Evolutionary conservation across 92 coral and sea anemone genomes (phyloP), one percentile per base, ranked within the genome.

Genomic region (Muricea muricata): DNA sequence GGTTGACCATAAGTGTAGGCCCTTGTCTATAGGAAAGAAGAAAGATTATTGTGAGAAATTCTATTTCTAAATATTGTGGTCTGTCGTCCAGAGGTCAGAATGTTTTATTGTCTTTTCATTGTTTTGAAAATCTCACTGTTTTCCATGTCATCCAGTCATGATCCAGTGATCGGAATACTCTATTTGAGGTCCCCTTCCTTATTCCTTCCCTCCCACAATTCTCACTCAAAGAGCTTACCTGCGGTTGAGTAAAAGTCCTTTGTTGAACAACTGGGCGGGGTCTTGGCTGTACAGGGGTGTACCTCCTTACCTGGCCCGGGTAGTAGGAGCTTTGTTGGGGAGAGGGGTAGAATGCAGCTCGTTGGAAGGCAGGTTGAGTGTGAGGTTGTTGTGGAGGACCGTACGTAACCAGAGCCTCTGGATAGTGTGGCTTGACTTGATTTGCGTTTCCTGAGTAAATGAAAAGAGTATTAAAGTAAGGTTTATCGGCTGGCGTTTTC

Each of bases 1-100:
- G 60, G 79, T 2, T 76, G 81, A 57, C 33, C 41, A 23, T 48
- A 35, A n/a, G 66, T 37, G 81, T 76, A 50, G 11, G 30, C 45
- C 35, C 71, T 56, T 63, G 70, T 63, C 70, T 63, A 63, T 63
- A 63, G 70, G 70, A 63, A 14, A 0, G 15, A 11, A 63, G 37
- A 63, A 63, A 13, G 9, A 37, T 37, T n/a, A n/a, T n/a, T n/a
- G n/a, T n/a, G n/a, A n/a, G n/a, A n/a, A n/a, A n/a, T n/a, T n/a
- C n/a, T n/a, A n/a, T n/a, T n/a, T n/a, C n/a, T n/a, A n/a, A n/a
- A n/a, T n/a, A n/a, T n/a, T n/a, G n/a, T n/a, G n/a, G n/a, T n/a
- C n/a, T n/a, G n/a, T n/a, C n/a, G n/a, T n/a, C n/a, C n/a, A n/a
- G n/a, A n/a, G n/a, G n/a, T n/a, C n/a, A n/a, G n/a, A n/a, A n/a